Evolutionary conservation across 2,113 vertebrate species (phyloP), one percentile per base, ranked within the genome.

Genomic region (Psephotus haematonotus): DNA sequence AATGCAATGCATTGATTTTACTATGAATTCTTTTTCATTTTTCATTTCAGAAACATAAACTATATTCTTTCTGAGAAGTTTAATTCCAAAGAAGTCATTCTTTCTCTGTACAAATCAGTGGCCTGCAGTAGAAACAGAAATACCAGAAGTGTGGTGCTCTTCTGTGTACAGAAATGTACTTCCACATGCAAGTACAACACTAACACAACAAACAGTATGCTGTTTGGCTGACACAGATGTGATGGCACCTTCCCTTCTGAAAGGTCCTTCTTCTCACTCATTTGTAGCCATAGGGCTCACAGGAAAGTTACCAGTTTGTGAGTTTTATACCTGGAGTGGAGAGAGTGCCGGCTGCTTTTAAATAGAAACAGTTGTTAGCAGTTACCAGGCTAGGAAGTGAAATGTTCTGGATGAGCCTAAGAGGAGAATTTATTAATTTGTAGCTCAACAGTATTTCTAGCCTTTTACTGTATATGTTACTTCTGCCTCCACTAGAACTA

Each of bases 291-390:
- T 43, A 77, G 59, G 27, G n/a, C 37, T 94, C 76, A 83, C 55
- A 85, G 91, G 71, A 94, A 93, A 95, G 55, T 92, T 78, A 85
- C 62, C 47, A 10, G 72, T 86, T 96, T 97, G 50, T 87, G 86
- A 60, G 27, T 95, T 96, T 96, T 82, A 84, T n/a, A 78, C 2
- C 17, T 50, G 70, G 50, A 93, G n/a, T 24, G 33, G 17, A 86
- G 80, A 90, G 69, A 86, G 68, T 96, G 83, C 43, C 94, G 93
- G 82, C 84, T 77, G 50, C 70, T 97, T 95, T 93, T 86, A 84
- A 95, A 62, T 55, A 83, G 70, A 95, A 92, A 81, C 70, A 88
- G 64, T 93, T 46, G 53, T 85, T 83, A 88, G 55, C 82, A 96
- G 94, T 93, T 94, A 82, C 50, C 94, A 90, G 90, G 33, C 50